Percentiles rank a stretch among this genome's conserved stretches.
These are phyloP conservation scores for Anoura caudifer DNA, from an alignment of 2,113 vertebrate genomes.

Conservation along the genomic window DNA sequence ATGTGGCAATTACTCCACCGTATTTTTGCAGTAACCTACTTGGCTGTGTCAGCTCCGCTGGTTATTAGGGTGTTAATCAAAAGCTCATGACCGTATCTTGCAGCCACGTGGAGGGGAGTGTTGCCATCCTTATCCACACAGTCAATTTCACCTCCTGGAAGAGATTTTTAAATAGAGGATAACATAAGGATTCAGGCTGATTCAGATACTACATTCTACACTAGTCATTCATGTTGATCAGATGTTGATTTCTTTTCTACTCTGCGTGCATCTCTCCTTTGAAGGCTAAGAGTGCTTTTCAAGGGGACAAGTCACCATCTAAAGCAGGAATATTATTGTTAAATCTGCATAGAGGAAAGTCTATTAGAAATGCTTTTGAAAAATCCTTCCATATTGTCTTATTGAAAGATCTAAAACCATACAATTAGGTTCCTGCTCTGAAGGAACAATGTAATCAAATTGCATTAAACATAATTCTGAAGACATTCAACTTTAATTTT, in stretches of 20 bases:
- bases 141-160: slow-evolving; percentile 94
- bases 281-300: not conserved
- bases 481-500: not conserved
- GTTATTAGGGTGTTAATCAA: slow-evolving; percentile 97
- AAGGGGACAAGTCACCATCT: not conserved
- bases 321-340: not conserved
- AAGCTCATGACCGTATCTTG: slow-evolving; percentile 95
- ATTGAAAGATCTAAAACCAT: not conserved
- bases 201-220: not conserved
- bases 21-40: slow-evolving; percentile 81
- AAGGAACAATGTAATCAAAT: slow-evolving; percentile 3
- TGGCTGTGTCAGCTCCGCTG: slow-evolving; percentile 92
- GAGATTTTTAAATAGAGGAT: slow-evolving; percentile 60
- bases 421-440: not conserved
- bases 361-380: not conserved
- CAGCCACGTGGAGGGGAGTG: slow-evolving; percentile 96
- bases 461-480: not conserved
- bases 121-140: slow-evolving; percentile 97
- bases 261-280: not conserved
- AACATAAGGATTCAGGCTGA: not conserved
- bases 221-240: rapidly evolving
- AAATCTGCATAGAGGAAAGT: not conserved
- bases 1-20: not conserved
- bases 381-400: not conserved
- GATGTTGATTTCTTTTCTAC: not conserved